Conservation (phyloP, 1,140 invertebrate genomes). For the roundworm (Caenorhabditis elegans) region DNA sequence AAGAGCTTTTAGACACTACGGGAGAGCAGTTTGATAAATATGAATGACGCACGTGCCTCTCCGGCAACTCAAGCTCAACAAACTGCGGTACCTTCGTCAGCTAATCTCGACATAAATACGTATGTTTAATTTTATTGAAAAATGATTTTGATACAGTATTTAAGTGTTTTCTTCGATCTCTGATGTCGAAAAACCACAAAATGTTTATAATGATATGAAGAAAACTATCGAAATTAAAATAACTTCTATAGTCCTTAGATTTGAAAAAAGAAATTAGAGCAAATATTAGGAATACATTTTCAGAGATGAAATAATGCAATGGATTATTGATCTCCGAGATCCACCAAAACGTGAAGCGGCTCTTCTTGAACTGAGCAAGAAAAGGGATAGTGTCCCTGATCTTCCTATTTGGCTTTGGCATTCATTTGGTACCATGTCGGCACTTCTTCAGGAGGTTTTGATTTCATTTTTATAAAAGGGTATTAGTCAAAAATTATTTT, state of each 20-base stretch:
- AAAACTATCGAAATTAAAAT: too few species aligned
- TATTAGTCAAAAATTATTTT: background rate
- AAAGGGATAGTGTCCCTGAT: constrained; percentile 92
- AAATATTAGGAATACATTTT: too few species aligned
- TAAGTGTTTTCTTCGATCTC: too few species aligned
- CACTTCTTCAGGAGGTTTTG: constrained; percentile 78
- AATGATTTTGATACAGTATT: background rate
- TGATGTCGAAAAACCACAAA: too few species aligned
- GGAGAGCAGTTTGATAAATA: background rate
- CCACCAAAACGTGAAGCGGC: constrained; percentile 92
- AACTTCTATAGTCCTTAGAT: too few species aligned
- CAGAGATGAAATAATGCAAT: constrained; percentile 81
- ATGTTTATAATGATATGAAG: too few species aligned
- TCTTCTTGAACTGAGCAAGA: constrained; percentile 91
- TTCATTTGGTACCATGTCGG: constrained; percentile 94
- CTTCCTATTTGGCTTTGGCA: constrained; percentile 97
- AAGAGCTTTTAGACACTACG: background rate
- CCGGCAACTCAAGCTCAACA: constrained; percentile 40
- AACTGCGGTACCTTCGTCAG: constrained; percentile 27
- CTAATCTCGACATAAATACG: constrained; percentile 25
- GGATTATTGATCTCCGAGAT: constrained; percentile 92
- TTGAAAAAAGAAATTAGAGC: too few species aligned
- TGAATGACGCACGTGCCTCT: constrained; percentile 33
- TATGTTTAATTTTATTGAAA: background rate
- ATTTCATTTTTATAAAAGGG: too few species aligned